Percentiles rank a stretch among this genome's conserved stretches.
Evolutionary conservation across 1,140 invertebrate genomes (phyloP).

Genomic region (Papilio dardanus): DNA sequence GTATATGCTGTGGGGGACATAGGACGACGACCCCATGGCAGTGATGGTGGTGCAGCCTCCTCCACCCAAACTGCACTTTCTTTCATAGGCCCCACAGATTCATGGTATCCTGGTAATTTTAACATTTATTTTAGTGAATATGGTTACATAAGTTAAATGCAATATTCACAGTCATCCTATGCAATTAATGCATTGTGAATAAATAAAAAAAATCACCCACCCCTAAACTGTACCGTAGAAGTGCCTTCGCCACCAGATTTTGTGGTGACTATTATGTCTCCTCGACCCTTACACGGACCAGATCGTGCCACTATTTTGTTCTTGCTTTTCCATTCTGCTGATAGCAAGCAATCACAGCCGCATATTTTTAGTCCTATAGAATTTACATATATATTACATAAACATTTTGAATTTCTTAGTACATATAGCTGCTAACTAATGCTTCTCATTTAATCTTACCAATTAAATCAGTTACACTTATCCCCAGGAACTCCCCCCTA

Average conservation of each 20-base stretch:
- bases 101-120: conserved; percentile 86
- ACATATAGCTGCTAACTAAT: no score
- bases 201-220: conserved; percentile 66
- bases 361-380: conserved; percentile 94
- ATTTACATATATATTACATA: neutral
- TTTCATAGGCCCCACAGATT: conserved; percentile 95
- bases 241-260: conserved; percentile 94
- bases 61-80: conserved; percentile 99
- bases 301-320: conserved; percentile 99
- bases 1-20: conserved; percentile 92
- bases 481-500: conserved; percentile 97
- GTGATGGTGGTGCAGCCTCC: conserved; percentile 90
- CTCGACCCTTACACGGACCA: conserved; percentile 95
- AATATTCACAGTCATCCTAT: no score
- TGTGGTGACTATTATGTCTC: conserved; percentile 98
- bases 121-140: neutral
- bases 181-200: no score
- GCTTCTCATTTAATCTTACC: conserved; percentile 81
- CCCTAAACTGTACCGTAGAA: conserved; percentile 97
- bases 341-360: conserved; percentile 96
- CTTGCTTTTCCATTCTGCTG: conserved; percentile 98
- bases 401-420: neutral
- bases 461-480: conserved; percentile 91
- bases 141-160: no score
- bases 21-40: conserved; percentile 91